These are phyloP conservation scores for Unio pictorum DNA, from an alignment of 2,888 invertebrate species.

Conservation along the genomic window DNA sequence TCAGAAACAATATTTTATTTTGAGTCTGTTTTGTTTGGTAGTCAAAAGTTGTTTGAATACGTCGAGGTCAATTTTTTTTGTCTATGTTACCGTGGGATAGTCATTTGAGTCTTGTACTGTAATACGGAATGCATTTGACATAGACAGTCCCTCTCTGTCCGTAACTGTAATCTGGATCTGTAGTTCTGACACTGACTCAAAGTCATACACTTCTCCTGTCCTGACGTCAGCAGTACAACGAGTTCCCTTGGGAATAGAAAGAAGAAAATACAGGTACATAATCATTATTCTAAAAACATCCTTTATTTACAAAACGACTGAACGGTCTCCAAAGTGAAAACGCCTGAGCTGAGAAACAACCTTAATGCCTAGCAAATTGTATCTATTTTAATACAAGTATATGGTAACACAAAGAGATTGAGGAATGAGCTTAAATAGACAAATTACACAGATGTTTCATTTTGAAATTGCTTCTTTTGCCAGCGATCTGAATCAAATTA, in stretches of 20 bases:
- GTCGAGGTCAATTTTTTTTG: too few relatives aligned
- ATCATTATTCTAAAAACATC: too few relatives aligned
- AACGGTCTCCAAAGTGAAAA: background rate
- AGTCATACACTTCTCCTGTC: conserved; percentile 32
- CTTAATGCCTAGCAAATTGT: background rate
- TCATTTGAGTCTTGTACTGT: conserved; percentile 41
- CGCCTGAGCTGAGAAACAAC: background rate
- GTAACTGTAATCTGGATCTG: conserved; percentile 22
- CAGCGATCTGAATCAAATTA: too few relatives aligned
- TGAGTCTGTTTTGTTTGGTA: too few relatives aligned
- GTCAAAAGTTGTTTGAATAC: too few relatives aligned
- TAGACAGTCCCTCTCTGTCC: conserved; percentile 33
- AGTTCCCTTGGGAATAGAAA: conserved; percentile 25
- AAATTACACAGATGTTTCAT: too few relatives aligned
- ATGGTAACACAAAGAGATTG: too few relatives aligned
- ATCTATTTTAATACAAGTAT: background rate
- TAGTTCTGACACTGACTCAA: conserved; percentile 24
- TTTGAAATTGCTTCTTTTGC: too few relatives aligned
- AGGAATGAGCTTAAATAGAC: too few relatives aligned
- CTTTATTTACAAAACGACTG: too few relatives aligned
- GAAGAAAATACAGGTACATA: too few relatives aligned
- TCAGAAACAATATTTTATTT: too few relatives aligned
- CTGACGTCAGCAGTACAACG: conserved; percentile 42
- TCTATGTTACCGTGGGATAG: conserved; percentile 32
- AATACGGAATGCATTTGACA: conserved; percentile 18